Conservation (phyloP, 2,797 vertebrate genomes). For the Oreochromis mossambicus region DNA sequence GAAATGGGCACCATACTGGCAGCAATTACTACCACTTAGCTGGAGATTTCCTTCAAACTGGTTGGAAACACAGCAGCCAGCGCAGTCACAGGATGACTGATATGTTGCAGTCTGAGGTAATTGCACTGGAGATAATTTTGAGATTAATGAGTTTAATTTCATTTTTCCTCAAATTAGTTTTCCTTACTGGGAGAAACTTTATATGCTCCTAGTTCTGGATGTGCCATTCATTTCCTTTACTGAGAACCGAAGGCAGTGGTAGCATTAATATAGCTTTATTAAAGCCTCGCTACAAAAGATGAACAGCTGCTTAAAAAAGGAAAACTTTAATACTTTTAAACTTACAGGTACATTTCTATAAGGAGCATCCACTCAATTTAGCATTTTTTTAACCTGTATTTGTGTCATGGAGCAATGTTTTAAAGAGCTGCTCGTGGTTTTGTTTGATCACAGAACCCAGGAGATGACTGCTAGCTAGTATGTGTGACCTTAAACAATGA, state of each 20-base stretch:
- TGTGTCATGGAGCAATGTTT: background rate
- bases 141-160: background rate
- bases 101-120: background rate
- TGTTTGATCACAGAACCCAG: background rate
- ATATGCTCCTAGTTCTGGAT: background rate
- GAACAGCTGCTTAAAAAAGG: background rate
- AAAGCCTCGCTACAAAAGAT: background rate
- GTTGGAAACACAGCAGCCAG: background rate
- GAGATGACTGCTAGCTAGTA: background rate
- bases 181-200: background rate
- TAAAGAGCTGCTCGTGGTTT: background rate
- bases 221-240: background rate
- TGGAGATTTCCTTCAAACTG: background rate
- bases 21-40: background rate
- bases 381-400: background rate
- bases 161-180: background rate
- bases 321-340: background rate
- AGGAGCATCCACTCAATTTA: background rate
- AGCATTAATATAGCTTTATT: background rate
- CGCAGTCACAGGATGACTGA: background rate
- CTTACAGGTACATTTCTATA: background rate
- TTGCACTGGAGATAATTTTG: background rate
- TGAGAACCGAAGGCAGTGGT: background rate
- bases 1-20: background rate
- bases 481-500: background rate